These are phyloP conservation scores for Anabacerthia variegaticeps DNA, from an alignment of 2,797 vertebrate genomes.

Conservation along the genomic window DNA sequence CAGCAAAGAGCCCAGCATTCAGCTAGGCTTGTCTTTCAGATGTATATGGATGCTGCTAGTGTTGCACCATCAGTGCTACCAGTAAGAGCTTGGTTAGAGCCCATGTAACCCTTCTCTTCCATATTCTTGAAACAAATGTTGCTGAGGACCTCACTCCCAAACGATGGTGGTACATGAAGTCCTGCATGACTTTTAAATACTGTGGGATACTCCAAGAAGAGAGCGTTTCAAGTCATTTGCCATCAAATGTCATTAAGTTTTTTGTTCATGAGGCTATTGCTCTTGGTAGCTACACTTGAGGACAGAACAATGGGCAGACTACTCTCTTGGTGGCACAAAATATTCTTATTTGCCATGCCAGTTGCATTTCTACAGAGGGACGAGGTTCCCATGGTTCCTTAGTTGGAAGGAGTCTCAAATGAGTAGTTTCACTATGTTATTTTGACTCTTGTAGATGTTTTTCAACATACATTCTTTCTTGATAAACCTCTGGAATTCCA, in stretches of 20 bases:
- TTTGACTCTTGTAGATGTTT: background rate
- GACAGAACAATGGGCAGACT: background rate
- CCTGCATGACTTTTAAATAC: background rate
- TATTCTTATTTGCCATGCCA: background rate
- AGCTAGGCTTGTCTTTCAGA: background rate
- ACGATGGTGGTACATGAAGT: rapidly evolving
- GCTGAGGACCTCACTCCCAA: background rate
- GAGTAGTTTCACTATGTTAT: background rate
- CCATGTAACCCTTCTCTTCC: background rate
- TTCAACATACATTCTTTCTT: rapidly evolving
- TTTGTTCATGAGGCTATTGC: background rate
- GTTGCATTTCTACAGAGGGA: background rate
- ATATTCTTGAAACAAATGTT: background rate
- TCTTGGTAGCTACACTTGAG: background rate
- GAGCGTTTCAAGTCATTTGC: background rate
- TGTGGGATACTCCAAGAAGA: background rate
- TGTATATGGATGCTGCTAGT: background rate
- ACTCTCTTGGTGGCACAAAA: background rate
- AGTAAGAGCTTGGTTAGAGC: background rate
- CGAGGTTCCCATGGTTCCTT: background rate
- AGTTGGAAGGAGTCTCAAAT: background rate
- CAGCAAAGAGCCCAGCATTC: rapidly evolving
- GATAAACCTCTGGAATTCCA: background rate
- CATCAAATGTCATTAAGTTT: background rate
- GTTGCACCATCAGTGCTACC: background rate